These are phyloP conservation scores for Melipona bicolor DNA, from an alignment of 2,888 invertebrate species.

Conservation along the genomic window DNA sequence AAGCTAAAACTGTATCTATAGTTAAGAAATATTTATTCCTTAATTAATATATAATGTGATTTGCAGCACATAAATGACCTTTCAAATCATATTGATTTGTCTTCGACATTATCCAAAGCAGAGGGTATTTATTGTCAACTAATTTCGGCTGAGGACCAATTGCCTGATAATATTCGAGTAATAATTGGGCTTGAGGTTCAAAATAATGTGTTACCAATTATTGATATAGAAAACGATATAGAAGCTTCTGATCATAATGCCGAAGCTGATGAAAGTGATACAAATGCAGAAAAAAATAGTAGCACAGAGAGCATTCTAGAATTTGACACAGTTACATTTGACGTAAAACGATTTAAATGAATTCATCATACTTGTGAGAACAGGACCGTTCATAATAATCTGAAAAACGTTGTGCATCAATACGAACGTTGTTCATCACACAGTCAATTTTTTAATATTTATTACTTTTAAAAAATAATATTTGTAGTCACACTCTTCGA, in stretches of 20 bases:
- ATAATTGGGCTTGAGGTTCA: conserved; percentile 89
- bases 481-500: conserved; percentile 8
- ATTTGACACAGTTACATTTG: conserved; percentile 80
- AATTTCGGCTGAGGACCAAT: conserved; percentile 87
- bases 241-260: conserved; percentile 70
- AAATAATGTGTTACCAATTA: conserved; percentile 67
- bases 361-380: conserved; percentile 80
- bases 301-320: conserved; percentile 78
- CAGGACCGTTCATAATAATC: conserved; percentile 66
- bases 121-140: conserved; percentile 97
- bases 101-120: conserved; percentile 92
- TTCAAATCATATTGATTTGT: conserved; percentile 93
- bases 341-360: conserved; percentile 76
- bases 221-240: conserved; percentile 63
- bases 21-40: conserved; percentile 10
- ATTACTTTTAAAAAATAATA: conserved; percentile 7
- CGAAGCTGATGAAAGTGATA: conserved; percentile 82
- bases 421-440: conserved; percentile 7
- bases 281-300: conserved; percentile 78
- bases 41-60: conserved; percentile 33
- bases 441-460: conserved; percentile 35
- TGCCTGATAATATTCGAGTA: conserved; percentile 89
- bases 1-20: conserved; percentile 46
- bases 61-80: conserved; percentile 97
- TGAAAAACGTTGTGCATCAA: conserved; percentile 27